Base-by-base conservation (phyloP, 2,888 invertebrate genomes). In the Galerucella calmariensis region DNA sequence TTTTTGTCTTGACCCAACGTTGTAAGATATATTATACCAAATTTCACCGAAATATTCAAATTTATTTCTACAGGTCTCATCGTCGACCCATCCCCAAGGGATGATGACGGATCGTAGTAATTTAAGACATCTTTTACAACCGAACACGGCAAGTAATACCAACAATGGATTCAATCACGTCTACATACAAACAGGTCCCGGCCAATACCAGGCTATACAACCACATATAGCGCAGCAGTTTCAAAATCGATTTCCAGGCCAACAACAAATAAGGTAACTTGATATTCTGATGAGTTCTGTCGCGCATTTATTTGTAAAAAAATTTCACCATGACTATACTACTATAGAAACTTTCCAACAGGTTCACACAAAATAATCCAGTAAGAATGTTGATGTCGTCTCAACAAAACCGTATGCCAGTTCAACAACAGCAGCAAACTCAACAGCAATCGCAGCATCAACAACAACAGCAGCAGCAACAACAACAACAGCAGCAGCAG, bases 51-150 rank as follows among this genome's bases (percentile, higher is more conserved):
- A 48, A 48, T 48, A 48, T 14, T 48, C 10, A 12, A 12, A 72
- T 70, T 20, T 62, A 61, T 63, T n/a, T 75, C 16, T 70, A 58
- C 58, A 90, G 87, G 90, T 90, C 24, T 90, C 90, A 6, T 90
- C 90, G 5, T 90, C 90, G 0, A 90, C 91, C 12, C 92, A 92
- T 87, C 92, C 92, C 16, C 91, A 91, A 78, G 88, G 88, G 14
- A 86, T 89, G 80, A 80, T 87, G 80, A 85, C 85, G 44, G 87
- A 87, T 74, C 82, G 87, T 20, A 85, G 84, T 75, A 86, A 88
- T 77, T 81, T 88, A 59, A 81, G 88, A 6, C 87, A 87, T 63
- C 82, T 88, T n/a, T 78, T 88, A 48, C 88, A 87, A 81, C 87
- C 86, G 1, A 84, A 83, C 62, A 81, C 80, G 27, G 66, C 66